phyloP scores from a whole-genome alignment of 2,797 vertebrate genomes.

The Chelmon rostratus region DNA sequence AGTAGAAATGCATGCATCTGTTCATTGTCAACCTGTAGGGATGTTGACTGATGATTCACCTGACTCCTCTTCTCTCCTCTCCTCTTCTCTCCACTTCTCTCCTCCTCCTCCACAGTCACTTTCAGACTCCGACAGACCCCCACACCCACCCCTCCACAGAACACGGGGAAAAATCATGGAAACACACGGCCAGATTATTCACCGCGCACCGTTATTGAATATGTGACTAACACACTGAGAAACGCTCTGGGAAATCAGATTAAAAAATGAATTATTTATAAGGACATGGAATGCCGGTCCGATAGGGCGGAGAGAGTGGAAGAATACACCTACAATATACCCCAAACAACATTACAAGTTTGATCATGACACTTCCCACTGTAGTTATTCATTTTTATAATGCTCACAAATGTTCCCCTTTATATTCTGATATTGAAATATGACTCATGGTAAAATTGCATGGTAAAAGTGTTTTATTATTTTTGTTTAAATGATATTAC shows the following conservation, averaged over 20 bases:
- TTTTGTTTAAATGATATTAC: conserved; percentile 81
- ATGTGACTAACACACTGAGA: conserved; percentile 86
- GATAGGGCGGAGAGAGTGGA: conserved; percentile 74
- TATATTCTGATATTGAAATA: conserved; percentile 84
- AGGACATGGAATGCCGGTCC: conserved; percentile 78
- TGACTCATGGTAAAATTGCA: conserved; percentile 78
- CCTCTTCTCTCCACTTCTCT: conserved; percentile 30
- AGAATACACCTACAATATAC: conserved; percentile 81
- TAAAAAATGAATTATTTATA: conserved; percentile 88
- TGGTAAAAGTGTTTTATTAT: conserved; percentile 81
- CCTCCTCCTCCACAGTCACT: conserved; percentile 52
- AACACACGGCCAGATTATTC: conserved; percentile 84
- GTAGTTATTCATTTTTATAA: conserved; percentile 83
- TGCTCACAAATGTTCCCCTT: conserved; percentile 76
- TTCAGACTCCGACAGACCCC: conserved; percentile 53
- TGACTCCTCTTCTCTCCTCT: conserved; percentile 54
- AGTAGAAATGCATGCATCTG: conserved; percentile 67
- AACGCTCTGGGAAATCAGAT: conserved; percentile 86
- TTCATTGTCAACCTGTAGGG: conserved; percentile 77
- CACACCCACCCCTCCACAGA: conserved; percentile 28
- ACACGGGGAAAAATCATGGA: conserved; percentile 61
- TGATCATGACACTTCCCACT: conserved; percentile 81
- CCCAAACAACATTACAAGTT: conserved; percentile 84
- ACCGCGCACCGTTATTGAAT: conserved; percentile 83
- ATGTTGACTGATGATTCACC: conserved; percentile 80